A percentile compares a stretch with the other conserved stretches of the same genome.
These are phyloP conservation scores for Phaenicophaeus curvirostris DNA, from an alignment of 2,797 vertebrate species.

Conservation along the genomic window DNA sequence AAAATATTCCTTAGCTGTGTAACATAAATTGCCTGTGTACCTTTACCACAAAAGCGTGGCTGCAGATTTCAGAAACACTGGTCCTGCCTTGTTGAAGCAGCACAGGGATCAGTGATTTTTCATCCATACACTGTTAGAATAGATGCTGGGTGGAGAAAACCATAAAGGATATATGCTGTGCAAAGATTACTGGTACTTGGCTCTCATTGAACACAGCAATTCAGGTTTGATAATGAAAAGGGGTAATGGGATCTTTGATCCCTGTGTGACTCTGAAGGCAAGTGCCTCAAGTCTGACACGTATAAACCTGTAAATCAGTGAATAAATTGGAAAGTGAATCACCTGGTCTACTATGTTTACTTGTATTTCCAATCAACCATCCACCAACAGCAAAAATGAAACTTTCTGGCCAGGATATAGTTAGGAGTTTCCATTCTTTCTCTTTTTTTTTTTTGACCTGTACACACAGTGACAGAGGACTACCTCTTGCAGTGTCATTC, in stretches of 20 bases:
- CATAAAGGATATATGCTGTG: background rate
- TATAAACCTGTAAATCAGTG: background rate
- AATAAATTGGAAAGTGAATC: background rate
- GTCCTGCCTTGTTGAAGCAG: background rate
- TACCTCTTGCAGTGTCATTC: background rate
- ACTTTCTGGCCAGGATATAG: background rate
- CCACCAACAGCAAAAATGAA: background rate
- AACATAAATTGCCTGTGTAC: background rate
- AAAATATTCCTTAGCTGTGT: background rate
- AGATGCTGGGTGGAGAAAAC: background rate
- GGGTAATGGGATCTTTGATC: background rate
- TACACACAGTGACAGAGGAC: background rate
- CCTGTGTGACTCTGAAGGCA: background rate
- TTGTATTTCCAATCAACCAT: background rate
- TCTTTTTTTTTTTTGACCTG: background rate
- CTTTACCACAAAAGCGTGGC: background rate
- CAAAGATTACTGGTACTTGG: background rate
- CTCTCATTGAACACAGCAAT: background rate
- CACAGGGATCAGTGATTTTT: background rate
- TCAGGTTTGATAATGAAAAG: background rate
- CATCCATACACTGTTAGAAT: fast-evolving
- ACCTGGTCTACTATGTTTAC: background rate
- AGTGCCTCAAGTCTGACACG: background rate
- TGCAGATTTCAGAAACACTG: background rate
- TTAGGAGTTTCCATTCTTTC: background rate